Evolutionary conservation across 2,888 invertebrate genomes (phyloP).

Genomic region (Argyresthia goedartella): DNA sequence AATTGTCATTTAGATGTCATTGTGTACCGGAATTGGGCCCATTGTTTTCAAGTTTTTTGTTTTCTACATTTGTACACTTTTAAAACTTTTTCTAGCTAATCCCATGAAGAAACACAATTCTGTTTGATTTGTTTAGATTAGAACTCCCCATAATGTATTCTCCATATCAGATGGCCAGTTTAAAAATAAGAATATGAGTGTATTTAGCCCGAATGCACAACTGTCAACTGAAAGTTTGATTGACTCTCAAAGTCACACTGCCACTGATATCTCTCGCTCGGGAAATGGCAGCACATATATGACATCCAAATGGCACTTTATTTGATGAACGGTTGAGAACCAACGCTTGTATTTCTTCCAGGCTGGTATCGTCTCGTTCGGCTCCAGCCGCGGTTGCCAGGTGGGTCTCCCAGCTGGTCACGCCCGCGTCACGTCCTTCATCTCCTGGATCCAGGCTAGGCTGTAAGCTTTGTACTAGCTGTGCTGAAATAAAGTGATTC

Average conservation of each 20-base stretch:
- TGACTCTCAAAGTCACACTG: neutral
- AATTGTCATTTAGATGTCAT: too few relatives aligned
- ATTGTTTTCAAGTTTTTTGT: too few relatives aligned
- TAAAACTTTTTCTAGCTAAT: too few relatives aligned
- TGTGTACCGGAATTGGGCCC: too few relatives aligned
- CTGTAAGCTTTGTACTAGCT: neutral
- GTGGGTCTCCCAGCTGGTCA: constrained; percentile 7
- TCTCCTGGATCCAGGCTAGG: constrained; percentile 1
- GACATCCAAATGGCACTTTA: neutral
- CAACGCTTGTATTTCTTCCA: constrained; percentile 30
- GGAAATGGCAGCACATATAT: neutral
- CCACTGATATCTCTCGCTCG: neutral
- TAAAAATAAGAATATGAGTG: too few relatives aligned
- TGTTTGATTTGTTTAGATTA: too few relatives aligned
- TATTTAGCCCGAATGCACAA: too few relatives aligned
- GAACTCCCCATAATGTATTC: too few relatives aligned
- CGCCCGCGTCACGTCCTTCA: constrained; percentile 6
- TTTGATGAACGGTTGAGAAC: neutral
- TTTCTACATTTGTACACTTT: too few relatives aligned
- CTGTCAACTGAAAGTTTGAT: neutral
- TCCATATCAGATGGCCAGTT: too few relatives aligned
- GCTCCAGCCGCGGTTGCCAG: constrained; percentile 39
- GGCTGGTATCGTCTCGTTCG: constrained; percentile 39
- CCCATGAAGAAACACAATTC: too few relatives aligned
- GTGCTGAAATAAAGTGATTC: neutral